Evolutionary conservation across 2,113 vertebrate species (phyloP), one percentile per base, ranked within the genome.

Genomic region (Herpetotheres cachinnans): DNA sequence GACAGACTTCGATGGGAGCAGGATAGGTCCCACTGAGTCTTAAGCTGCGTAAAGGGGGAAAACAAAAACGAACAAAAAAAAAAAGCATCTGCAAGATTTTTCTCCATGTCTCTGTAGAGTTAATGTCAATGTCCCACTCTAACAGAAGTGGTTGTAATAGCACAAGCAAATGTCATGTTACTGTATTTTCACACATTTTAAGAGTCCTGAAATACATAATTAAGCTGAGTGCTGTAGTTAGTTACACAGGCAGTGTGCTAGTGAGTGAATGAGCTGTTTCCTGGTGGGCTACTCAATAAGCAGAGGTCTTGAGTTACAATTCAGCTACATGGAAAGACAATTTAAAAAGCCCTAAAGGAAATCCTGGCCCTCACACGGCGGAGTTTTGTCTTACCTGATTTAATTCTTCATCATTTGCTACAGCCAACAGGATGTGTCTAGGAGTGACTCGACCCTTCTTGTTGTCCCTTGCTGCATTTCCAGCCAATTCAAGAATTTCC

Each of bases 371-470:
- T 92, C 90, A 93, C 72, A 87, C 2, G 1, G 79, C 13, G 12
- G 69, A 78, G 56, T 27, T 29, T 93, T 91, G 79, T 89, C 97
- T 69, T 96, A 99, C 99, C 99, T 99, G 99, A 98, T 99, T 99
- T 72, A 99, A 97, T 95, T 99, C 99, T 97, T 99, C 99, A 30
- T 99, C 99, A 1, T 99, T 99, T 97, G 99, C 99, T 92, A 99
- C 99, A 72, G 99, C 99, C 96, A 99, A 98, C 81, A 99, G 98
- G 97, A 99, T 99, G 98, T 99, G 99, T 81, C 99, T 98, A 25
- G 99, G 99, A 7, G 99, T 99, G 93, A 99, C 99, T 49, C 99
- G 99, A 42, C 99, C 99, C 96, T 99, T 99, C 98, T 99, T 99
- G 97, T 99, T 99, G 98, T 99, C 99, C 96, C 99, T 98, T 32